phyloP scores from a whole-genome alignment of 2,888 invertebrate genomes.

The Lathronympha strigana region DNA sequence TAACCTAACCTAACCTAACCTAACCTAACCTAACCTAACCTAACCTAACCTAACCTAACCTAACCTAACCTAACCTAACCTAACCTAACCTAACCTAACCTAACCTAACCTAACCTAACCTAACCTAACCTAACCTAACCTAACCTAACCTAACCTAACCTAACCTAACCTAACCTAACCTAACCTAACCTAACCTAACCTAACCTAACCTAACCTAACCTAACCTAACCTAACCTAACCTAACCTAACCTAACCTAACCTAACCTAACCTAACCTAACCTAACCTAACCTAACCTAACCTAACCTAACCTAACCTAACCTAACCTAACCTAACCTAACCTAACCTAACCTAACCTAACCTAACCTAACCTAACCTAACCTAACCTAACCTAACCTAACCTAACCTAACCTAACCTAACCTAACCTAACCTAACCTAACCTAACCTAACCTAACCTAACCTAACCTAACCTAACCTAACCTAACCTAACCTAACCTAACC shows the following conservation, averaged over 20 bases:
- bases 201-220: constrained; percentile 10
- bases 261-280: constrained; percentile 10
- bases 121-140: constrained; percentile 10
- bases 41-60: constrained; percentile 10
- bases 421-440: constrained; percentile 9
- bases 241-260: constrained; percentile 10
- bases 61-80: constrained; percentile 10
- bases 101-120: constrained; percentile 10
- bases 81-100: constrained; percentile 10
- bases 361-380: constrained; percentile 10
- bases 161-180: constrained; percentile 10
- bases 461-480: constrained; percentile 10
- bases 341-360: constrained; percentile 10
- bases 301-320: constrained; percentile 10
- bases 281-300: constrained; percentile 10
- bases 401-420: constrained; percentile 10
- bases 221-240: constrained; percentile 10
- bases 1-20: constrained; percentile 10
- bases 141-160: constrained; percentile 10
- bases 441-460: constrained; percentile 9
- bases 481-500: constrained; percentile 10
- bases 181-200: constrained; percentile 10
- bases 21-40: constrained; percentile 10
- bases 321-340: constrained; percentile 10
- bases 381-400: constrained; percentile 10